Percentiles rank a stretch among this genome's conserved stretches.
Conservation (phyloP, 2,888 invertebrate species). For the Ennomos erosarius region DNA sequence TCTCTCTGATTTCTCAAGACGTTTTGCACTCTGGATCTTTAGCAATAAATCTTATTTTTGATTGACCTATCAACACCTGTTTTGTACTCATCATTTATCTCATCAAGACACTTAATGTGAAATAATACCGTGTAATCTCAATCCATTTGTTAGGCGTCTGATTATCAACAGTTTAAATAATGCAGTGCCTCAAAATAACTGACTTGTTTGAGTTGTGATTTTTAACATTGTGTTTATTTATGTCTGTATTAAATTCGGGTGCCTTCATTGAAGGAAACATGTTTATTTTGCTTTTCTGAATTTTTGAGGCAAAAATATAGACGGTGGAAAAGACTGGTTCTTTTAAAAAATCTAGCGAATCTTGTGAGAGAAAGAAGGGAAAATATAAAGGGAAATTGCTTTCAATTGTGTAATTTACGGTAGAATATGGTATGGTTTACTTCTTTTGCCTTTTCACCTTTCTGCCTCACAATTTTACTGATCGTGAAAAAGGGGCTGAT, state of each 20-base stretch:
- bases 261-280: constrained; percentile 8
- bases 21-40: constrained; percentile 21
- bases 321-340: not conserved
- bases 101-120: constrained; percentile 13
- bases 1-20: constrained; percentile 1
- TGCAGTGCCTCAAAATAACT: constrained; percentile 9
- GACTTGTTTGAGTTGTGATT: constrained; percentile 7
- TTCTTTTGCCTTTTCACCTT: too few relatives aligned
- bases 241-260: constrained; percentile 4
- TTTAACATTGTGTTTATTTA: constrained; percentile 13
- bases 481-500: too few relatives aligned
- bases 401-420: not conserved
- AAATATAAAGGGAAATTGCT: constrained; percentile 6
- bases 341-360: constrained; percentile 4
- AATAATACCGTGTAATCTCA: constrained; percentile 21
- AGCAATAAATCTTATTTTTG: constrained; percentile 23
- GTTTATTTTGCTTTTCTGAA: constrained; percentile 15
- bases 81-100: constrained; percentile 13
- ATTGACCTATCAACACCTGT: constrained; percentile 10
- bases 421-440: too few relatives aligned
- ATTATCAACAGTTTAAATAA: constrained; percentile 23
- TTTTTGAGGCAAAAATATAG: constrained; percentile 7
- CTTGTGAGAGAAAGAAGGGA: not conserved
- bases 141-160: constrained; percentile 21
- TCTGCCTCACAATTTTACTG: too few relatives aligned